Evolutionary conservation across 2,888 invertebrate genomes (phyloP).

Genomic region (Ectemnius continuus): DNA sequence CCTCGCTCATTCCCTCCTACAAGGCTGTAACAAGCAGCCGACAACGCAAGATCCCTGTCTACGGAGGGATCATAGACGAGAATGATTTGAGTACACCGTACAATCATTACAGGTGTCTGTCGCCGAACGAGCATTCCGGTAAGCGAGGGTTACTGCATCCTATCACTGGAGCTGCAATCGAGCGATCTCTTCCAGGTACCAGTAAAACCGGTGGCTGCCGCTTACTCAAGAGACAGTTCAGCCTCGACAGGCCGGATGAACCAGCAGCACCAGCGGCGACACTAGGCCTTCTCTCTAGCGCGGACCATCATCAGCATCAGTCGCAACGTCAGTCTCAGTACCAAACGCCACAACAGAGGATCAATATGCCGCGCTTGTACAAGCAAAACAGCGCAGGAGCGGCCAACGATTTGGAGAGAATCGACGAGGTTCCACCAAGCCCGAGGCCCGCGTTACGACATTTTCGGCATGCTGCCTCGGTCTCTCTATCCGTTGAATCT

Average conservation of each 20-base stretch:
- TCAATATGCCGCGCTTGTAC: conserved; percentile 77
- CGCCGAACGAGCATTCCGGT: conserved; percentile 81
- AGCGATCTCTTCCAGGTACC: conserved; percentile 43
- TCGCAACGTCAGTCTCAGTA: conserved; percentile 2
- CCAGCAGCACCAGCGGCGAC: conserved; percentile 55
- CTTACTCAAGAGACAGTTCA: conserved; percentile 84
- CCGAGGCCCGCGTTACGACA: conserved; percentile 68
- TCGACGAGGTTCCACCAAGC: conserved; percentile 82
- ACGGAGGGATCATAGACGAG: conserved; percentile 76
- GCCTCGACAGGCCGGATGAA: conserved; percentile 84
- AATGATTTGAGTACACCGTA: conserved; percentile 86
- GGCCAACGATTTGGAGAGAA: conserved; percentile 84
- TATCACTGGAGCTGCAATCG: too few species aligned
- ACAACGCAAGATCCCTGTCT: conserved; percentile 70
- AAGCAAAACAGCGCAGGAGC: conserved; percentile 86
- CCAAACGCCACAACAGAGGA: conserved; percentile 37
- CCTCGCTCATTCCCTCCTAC: conserved; percentile 57
- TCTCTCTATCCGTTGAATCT: conserved; percentile 77
- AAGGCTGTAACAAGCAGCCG: conserved; percentile 66
- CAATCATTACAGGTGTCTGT: conserved; percentile 86
- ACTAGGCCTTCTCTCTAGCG: neutral
- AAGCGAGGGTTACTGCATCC: conserved; percentile 25
- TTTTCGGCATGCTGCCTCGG: conserved; percentile 74
- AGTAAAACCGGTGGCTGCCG: conserved; percentile 70
- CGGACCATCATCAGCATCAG: neutral